Percentiles rank a stretch among this genome's conserved stretches.
Conservation (phyloP, 1,140 invertebrate genomes). For the Leptinotarsa undecemlineata region DNA sequence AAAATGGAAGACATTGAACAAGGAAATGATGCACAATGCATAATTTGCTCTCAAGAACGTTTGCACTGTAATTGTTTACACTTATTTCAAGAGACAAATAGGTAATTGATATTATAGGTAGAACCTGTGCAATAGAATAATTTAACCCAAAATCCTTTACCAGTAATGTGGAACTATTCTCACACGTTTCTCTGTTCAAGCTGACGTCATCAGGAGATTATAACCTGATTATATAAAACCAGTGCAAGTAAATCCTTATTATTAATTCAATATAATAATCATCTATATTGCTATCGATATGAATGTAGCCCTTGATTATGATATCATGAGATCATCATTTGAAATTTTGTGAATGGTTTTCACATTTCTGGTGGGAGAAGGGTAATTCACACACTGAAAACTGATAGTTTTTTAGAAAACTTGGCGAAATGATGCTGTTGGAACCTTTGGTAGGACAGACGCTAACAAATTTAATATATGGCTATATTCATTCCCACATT, state of each 20-base stretch:
- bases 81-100: slow-evolving; percentile 80
- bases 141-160: no score
- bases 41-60: slow-evolving; percentile 72
- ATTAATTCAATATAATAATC: no score
- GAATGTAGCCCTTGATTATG: no score
- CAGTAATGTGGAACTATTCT: no score
- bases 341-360: slow-evolving; percentile 12
- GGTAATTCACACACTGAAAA: no score
- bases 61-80: slow-evolving; percentile 76
- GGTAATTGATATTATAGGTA: slow-evolving; percentile 53
- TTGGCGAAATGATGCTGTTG: slow-evolving; percentile 37
- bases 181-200: no score
- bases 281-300: no score
- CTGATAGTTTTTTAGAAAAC: slow-evolving; percentile 32
- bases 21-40: slow-evolving; percentile 63
- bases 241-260: no score
- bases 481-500: slow-evolving; percentile 38
- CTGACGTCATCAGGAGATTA: no score
- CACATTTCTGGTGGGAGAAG: background rate
- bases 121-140: no score
- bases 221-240: no score
- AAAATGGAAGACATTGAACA: slow-evolving; percentile 66
- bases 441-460: slow-evolving; percentile 38
- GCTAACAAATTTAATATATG: slow-evolving; percentile 36
- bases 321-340: background rate